Conservation (phyloP, 2,888 invertebrate species). For the Meghimatium bilineatum region DNA sequence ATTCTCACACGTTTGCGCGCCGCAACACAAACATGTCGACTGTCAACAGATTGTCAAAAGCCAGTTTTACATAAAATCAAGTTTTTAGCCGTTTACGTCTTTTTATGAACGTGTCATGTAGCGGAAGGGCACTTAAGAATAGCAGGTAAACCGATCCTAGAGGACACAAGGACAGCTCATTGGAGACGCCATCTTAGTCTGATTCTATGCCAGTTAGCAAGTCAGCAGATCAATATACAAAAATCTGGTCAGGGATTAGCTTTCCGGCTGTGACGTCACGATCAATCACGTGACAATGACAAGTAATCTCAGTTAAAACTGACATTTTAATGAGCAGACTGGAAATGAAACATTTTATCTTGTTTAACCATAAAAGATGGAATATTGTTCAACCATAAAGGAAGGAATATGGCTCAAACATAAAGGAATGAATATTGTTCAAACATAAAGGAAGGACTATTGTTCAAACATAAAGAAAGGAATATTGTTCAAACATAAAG, state of each 20-base stretch:
- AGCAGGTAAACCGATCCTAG: neutral
- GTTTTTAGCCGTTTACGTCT: too few relatives aligned
- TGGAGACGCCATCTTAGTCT: neutral
- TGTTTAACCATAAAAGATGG: neutral
- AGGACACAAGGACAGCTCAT: neutral
- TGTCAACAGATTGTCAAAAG: too few relatives aligned
- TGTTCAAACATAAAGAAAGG: too few relatives aligned
- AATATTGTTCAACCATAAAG: too few relatives aligned
- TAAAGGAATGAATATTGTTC: too few relatives aligned
- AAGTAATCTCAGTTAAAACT: neutral
- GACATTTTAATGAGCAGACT: neutral
- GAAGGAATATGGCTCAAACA: too few relatives aligned
- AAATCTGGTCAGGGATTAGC: neutral
- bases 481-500: too few relatives aligned
- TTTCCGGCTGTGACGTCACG: neutral
- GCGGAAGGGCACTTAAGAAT: neutral
- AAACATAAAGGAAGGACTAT: too few relatives aligned
- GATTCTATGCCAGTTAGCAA: neutral
- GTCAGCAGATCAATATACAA: neutral
- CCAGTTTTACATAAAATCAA: too few relatives aligned
- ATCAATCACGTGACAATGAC: neutral
- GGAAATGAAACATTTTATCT: too few relatives aligned
- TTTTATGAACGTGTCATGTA: neutral
- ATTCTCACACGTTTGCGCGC: too few relatives aligned
- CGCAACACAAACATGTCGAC: too few relatives aligned